Base-by-base conservation (phyloP, 1,140 invertebrate genomes). In the Sycophila sp. region DNA sequence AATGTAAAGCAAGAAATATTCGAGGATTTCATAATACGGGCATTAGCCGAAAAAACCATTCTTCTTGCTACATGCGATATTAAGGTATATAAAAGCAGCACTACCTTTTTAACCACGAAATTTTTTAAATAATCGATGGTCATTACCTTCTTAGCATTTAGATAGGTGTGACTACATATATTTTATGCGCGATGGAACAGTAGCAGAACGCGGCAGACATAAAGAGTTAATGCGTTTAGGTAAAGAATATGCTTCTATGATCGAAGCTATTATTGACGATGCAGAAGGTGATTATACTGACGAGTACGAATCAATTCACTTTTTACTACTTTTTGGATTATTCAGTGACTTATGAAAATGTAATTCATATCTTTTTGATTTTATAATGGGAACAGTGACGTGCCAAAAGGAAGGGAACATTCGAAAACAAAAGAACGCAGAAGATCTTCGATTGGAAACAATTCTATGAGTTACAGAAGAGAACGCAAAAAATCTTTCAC, bases 151-250 rank as follows among this genome's bases (percentile, higher is more conserved):
- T 89, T 84, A 87, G 90, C 78, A 83, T 89, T 58, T 91, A 83
- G 72, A 90, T 85, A 62, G 87, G 85, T 78, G 85, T 51, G 88
- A 92, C 81, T 77, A 87, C 51, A 89, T 92, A 45, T 87, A 88
- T 15, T 85, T 88, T 13, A 83, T 92, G 75, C 85, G 85, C 34
- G 83, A 91, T 81, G 93, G 93, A 13, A 83, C 85, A 78, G 89
- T 94, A 45, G 87, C 90, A 69, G 90, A 91, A 73, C 85, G 89
- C 76, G 94, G 93, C 17, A 89, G 84, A 24, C 93, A 94, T 76
- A 78, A 88, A 4, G 86, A 91, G 69, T 83, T 95, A 32, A 84
- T 93, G 40, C 81, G 86, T 6, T 87, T 85, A 73, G 87, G 89
- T 58, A 88, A 89, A 22, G 87, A 91, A 59, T 95, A 95, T 71